These are phyloP conservation scores for Catalaphyllia jardinei DNA, from an alignment of 64 coral and sea anemone species.

Conservation along the genomic window DNA sequence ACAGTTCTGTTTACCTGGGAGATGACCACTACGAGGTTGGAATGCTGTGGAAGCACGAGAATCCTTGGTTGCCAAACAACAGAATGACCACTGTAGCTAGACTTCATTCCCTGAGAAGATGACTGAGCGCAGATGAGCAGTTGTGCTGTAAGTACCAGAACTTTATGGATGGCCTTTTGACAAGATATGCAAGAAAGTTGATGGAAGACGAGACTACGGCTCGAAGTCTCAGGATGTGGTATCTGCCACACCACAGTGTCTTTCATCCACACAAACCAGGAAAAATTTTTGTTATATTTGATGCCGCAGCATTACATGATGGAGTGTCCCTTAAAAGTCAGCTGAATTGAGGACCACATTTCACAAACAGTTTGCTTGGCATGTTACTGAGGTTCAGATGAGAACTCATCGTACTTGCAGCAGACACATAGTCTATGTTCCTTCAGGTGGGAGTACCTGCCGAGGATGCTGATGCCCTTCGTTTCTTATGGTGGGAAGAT, in stretches of 20 bases:
- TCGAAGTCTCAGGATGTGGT: constrained; percentile 11
- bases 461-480: constrained; percentile 5
- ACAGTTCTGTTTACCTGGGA: constrained; percentile 34
- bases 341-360: constrained; percentile 6
- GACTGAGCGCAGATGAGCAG: not conserved
- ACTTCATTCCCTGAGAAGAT: constrained; percentile 23
- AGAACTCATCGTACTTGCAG: not conserved
- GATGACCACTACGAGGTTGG: constrained; percentile 51
- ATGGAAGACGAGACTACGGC: not conserved
- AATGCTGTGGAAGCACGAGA: constrained; percentile 54
- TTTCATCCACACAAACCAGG: constrained; percentile 43
- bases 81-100: constrained; percentile 36
- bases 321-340: constrained; percentile 14
- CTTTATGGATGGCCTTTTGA: constrained; percentile 38
- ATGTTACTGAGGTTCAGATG: constrained; percentile 14
- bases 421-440: constrained; percentile 12
- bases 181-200: constrained; percentile 15
- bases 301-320: constrained; percentile 13
- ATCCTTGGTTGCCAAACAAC: constrained; percentile 66
- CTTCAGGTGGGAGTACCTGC: constrained; percentile 6
- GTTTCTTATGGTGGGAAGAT: constrained; percentile 35
- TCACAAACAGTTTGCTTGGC: constrained; percentile 30
- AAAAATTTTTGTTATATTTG: constrained; percentile 36
- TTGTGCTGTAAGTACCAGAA: constrained; percentile 40
- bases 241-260: constrained; percentile 36